phyloP scores from a whole-genome alignment of 2,888 invertebrate genomes.

The Phyllotreta cruciferae region DNA sequence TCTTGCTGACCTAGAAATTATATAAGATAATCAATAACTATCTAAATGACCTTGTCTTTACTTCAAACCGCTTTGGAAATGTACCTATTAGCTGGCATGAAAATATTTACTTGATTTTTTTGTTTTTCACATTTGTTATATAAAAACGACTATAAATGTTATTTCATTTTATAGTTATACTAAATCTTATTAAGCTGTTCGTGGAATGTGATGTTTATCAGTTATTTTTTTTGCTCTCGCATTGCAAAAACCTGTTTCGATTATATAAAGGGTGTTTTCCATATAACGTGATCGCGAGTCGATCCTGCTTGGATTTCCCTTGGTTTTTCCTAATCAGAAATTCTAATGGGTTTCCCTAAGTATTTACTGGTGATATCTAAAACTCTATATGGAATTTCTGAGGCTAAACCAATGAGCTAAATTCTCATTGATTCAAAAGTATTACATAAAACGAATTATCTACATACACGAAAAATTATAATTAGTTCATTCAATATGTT shows the following conservation, averaged over 20 bases:
- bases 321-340: constrained; percentile 4
- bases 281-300: background rate
- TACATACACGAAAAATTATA: no score
- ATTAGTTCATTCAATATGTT: no score
- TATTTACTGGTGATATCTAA: no score
- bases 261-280: constrained; percentile 28
- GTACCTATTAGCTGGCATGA: constrained; percentile 24
- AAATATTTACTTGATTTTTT: constrained; percentile 29
- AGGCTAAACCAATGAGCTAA: no score
- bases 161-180: constrained; percentile 21
- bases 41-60: constrained; percentile 44
- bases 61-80: constrained; percentile 36
- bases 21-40: constrained; percentile 49
- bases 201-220: constrained; percentile 17
- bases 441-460: no score
- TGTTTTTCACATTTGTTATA: constrained; percentile 30
- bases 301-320: background rate
- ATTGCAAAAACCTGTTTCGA: constrained; percentile 9
- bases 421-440: no score
- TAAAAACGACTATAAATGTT: constrained; percentile 24
- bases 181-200: constrained; percentile 23
- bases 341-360: background rate
- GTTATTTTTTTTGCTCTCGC: constrained; percentile 8
- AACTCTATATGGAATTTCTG: no score
- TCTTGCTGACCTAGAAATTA: constrained; percentile 50